phyloP scores from a whole-genome alignment of 2,888 invertebrate genomes.

The Cosmia pyralina region DNA sequence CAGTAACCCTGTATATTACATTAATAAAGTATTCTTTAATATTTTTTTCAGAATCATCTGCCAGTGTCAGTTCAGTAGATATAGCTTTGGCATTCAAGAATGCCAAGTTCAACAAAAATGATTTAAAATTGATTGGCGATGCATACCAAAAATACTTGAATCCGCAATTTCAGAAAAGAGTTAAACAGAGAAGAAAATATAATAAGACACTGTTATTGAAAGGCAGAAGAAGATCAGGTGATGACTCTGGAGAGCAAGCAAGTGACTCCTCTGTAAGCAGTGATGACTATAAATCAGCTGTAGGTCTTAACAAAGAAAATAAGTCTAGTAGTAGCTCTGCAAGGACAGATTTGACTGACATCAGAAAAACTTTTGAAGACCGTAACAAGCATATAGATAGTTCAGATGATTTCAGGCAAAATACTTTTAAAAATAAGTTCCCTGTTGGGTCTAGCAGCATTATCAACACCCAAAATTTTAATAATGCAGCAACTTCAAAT shows the following conservation, averaged over 20 bases:
- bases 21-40: neutral
- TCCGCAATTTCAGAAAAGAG: constrained; percentile 68
- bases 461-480: constrained; percentile 36
- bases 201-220: constrained; percentile 70
- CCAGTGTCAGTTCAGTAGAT: constrained; percentile 76
- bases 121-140: constrained; percentile 74
- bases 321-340: constrained; percentile 59
- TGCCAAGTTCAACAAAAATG: constrained; percentile 75
- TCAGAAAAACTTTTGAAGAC: constrained; percentile 34
- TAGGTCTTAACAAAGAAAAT: constrained; percentile 71
- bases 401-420: constrained; percentile 71
- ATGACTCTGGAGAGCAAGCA: constrained; percentile 81
- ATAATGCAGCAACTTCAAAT: constrained; percentile 24
- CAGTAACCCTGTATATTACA: too few species aligned
- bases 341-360: constrained; percentile 39
- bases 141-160: constrained; percentile 75
- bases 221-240: constrained; percentile 71
- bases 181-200: constrained; percentile 75
- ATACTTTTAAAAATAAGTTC: constrained; percentile 69
- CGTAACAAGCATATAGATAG: constrained; percentile 61
- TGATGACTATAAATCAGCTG: constrained; percentile 78
- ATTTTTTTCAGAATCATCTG: constrained; percentile 75
- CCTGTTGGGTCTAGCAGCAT: constrained; percentile 51
- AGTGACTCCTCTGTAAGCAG: constrained; percentile 83
- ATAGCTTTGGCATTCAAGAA: constrained; percentile 77